Percentiles rank a stretch among this genome's conserved stretches.
These are phyloP conservation scores for Harpagifer antarcticus DNA, from an alignment of 2,797 vertebrate genomes.

Conservation along the genomic window DNA sequence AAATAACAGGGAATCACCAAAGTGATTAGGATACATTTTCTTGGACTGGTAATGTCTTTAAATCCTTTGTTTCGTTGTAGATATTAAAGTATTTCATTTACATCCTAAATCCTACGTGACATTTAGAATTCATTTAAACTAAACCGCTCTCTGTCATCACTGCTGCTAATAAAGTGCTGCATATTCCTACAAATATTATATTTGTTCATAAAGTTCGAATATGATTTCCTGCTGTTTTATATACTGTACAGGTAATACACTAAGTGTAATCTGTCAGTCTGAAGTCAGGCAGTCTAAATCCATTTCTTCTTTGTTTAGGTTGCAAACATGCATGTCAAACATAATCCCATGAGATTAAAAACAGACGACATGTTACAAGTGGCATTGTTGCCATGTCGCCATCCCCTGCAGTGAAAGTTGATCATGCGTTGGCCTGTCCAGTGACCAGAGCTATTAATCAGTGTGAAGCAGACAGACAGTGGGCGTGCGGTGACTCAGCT, in stretches of 20 bases:
- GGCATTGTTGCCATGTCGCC: not conserved
- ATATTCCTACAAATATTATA: not conserved
- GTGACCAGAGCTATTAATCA: conserved; percentile 55
- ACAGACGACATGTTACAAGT: not conserved
- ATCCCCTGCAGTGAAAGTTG: conserved; percentile 13
- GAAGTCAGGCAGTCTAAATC: too few species aligned
- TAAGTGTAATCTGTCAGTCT: too few species aligned
- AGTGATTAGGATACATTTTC: too few species aligned
- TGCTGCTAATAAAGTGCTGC: too few species aligned
- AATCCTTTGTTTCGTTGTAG: too few species aligned
- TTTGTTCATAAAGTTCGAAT: not conserved
- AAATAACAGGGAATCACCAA: too few species aligned
- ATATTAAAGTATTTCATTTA: too few species aligned
- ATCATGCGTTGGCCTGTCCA: conserved; percentile 20
- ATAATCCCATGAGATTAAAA: not conserved
- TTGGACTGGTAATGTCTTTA: too few species aligned
- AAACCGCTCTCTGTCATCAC: too few species aligned
- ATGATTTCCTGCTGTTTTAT: not conserved
- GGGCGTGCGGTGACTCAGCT: conserved; percentile 62
- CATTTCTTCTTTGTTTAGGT: not conserved
- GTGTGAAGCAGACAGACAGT: conserved; percentile 61
- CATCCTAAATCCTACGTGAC: too few species aligned
- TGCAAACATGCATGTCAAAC: not conserved
- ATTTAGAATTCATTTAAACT: too few species aligned
- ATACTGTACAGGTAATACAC: not conserved